Conservation (phyloP, 2,797 vertebrate genomes). For the Dendrocincla tyrannina region DNA sequence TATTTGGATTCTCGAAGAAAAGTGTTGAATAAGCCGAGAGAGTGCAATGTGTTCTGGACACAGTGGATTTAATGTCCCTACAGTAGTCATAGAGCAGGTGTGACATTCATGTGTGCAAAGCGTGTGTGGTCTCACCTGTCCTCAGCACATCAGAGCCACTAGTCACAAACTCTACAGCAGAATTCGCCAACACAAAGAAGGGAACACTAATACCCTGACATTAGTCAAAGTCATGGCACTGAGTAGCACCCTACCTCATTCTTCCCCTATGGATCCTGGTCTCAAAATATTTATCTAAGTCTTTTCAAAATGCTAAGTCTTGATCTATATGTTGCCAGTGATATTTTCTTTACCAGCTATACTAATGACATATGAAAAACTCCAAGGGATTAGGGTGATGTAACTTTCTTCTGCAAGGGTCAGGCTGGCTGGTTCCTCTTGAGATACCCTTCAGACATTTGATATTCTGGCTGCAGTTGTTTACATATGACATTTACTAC, state of each 20-base stretch:
- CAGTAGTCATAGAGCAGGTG: not conserved
- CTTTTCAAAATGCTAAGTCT: not conserved
- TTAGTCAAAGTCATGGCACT: not conserved
- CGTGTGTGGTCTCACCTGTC: not conserved
- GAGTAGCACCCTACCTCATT: not conserved
- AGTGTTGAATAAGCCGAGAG: not conserved
- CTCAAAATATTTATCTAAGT: not conserved
- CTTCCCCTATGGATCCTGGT: not conserved
- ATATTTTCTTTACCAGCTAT: not conserved
- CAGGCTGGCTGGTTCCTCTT: not conserved
- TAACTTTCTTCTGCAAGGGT: not conserved
- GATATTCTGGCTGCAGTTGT: not conserved
- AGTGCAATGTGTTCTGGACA: not conserved
- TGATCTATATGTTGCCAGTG: not conserved
- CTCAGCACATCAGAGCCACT: not conserved
- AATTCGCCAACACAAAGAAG: not conserved
- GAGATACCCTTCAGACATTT: not conserved
- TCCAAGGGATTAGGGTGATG: not conserved
- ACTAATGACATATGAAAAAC: not conserved
- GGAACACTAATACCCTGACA: not conserved
- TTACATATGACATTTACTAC: slow-evolving; percentile 2
- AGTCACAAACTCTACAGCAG: not conserved
- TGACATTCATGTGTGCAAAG: not conserved
- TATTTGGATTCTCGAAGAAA: not conserved
- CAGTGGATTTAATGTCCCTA: not conserved